Evolutionary conservation across 2,888 invertebrate species (phyloP), one percentile per base, ranked within the genome.

Genomic region (Ganaspis brasiliensis): DNA sequence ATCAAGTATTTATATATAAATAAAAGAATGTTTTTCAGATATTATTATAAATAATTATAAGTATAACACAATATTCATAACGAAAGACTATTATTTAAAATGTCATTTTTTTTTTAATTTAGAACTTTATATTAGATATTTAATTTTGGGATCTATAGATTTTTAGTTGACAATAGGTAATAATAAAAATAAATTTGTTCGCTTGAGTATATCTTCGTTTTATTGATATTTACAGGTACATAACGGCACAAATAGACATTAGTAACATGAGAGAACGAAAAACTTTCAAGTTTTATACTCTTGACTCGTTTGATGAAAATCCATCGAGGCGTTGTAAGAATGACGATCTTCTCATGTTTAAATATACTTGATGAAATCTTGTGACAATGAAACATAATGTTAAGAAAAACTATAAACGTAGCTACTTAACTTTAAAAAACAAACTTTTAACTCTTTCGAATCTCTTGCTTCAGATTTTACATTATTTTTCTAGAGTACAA

Each of bases 141-240:
- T n/a, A n/a, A n/a, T n/a, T n/a, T n/a, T n/a, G n/a, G n/a, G n/a
- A n/a, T n/a, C n/a, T n/a, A n/a, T n/a, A n/a, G n/a, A n/a, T n/a
- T n/a, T n/a, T 52, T 52, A 19, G 19, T 19, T 19, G 16, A 52
- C 52, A 63, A 35, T 19, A 56, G 37, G 12, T 24, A 31, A 31
- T 31, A 31, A n/a, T 49, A n/a, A 49, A 14, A 59, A 35, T 59
- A 59, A 45, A 67, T 37, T 45, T 26, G 40, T 67, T 45, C 26
- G 45, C 24, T 67, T 45, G 67, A 67, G 67, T 67, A 67, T 67
- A 67, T 67, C 67, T 37, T 67, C 45, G 67, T 67, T 67, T 67
- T 67, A 67, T 67, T 67, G 63, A 63, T 63, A 67, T 67, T 67
- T 67, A 67, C 67, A 67, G 67, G 67, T 67, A 67, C 67, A 67